Evolutionary conservation across 2,888 invertebrate genomes (phyloP), one percentile per base, ranked within the genome.

Genomic region (Portevinia maculata): DNA sequence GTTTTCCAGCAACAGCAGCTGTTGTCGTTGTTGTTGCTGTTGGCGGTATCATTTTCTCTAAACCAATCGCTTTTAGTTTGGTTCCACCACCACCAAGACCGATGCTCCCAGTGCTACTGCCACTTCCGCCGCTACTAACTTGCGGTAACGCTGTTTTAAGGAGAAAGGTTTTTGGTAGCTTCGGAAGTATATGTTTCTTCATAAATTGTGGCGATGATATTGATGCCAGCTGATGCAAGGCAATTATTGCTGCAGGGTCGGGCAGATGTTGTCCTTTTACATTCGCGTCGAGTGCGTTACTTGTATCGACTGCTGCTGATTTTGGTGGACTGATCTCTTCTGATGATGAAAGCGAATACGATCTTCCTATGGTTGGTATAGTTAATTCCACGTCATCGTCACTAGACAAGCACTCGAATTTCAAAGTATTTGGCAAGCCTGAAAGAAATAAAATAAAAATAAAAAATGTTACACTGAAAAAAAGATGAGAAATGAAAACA

Each of bases 171-270:
- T 89, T 88, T 5, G 88, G 87, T 70, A 88, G 75, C n/a, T 62
- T 85, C 8, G 88, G 88, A 78, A 88, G 85, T 8, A 89, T 67
- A 17, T 88, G n/a, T n/a, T n/a, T 87, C 55, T 89, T 87, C 84
- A 89, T 76, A 11, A 87, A 85, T 62, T 87, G 87, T 0, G 87
- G 86, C 17, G 88, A 87, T 15, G 90, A 89, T 64, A 90, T 89
- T 11, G 90, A 89, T 7, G 90, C 90, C 85, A 90, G 70, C 74
- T 90, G 90, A 52, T 89, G 88, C 6, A 90, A 75, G 0, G 90
- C 90, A 64, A 90, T 89, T 57, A 90, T 59, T 11, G 90, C 34
- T 7, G 34, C 64, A 41, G 4, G 3, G 19, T 55, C 74, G n/a
- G 57, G 39, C 34, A 52, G 28, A 4, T 62, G 37, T 28, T 39